Evolutionary conservation across 2,113 vertebrate genomes (phyloP).

Genomic region (Percopsis transmontana): DNA sequence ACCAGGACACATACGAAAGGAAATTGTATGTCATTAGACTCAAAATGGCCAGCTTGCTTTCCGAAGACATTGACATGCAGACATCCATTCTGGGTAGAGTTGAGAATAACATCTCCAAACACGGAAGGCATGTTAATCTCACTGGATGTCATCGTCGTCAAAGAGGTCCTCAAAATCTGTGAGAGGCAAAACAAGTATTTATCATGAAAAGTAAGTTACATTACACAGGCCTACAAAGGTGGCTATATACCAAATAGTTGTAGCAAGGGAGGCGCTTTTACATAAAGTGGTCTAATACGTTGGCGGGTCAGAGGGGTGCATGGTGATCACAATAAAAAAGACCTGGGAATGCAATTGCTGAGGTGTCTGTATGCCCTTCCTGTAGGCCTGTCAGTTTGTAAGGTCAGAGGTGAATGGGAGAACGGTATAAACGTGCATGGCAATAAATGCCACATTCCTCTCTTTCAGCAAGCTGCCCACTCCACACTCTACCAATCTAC

Average conservation of each 20-base stretch:
- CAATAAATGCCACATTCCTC: conserved; percentile 44
- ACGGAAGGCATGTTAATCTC: conserved; percentile 34
- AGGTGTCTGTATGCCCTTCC: conserved; percentile 28
- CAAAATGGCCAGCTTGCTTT: conserved; percentile 55
- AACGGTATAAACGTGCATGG: conserved; percentile 51
- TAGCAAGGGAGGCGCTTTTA: conserved; percentile 16
- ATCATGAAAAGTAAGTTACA: not conserved
- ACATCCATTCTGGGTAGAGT: not conserved
- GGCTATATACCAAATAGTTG: conserved; percentile 25
- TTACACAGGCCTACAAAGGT: not conserved
- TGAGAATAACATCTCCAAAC: conserved; percentile 28
- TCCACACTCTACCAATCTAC: not conserved
- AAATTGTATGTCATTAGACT: conserved; percentile 71
- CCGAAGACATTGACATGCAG: not conserved
- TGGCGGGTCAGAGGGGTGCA: conserved; percentile 34
- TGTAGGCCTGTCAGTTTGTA: conserved; percentile 44
- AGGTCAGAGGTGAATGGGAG: conserved; percentile 53
- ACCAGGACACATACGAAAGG: conserved; percentile 47
- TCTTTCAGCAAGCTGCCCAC: conserved; percentile 3
- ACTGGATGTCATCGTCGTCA: conserved; percentile 84
- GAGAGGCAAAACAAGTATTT: conserved; percentile 14
- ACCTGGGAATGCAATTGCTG: conserved; percentile 35
- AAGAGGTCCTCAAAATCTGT: conserved; percentile 85
- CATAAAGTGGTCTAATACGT: conserved; percentile 25
- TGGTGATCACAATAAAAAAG: conserved; percentile 52